A percentile compares a stretch with the other conserved stretches of the same genome.
These are phyloP conservation scores for Protobothrops mucrosquamatus DNA, from an alignment of 2,113 vertebrate genomes.

Conservation along the genomic window DNA sequence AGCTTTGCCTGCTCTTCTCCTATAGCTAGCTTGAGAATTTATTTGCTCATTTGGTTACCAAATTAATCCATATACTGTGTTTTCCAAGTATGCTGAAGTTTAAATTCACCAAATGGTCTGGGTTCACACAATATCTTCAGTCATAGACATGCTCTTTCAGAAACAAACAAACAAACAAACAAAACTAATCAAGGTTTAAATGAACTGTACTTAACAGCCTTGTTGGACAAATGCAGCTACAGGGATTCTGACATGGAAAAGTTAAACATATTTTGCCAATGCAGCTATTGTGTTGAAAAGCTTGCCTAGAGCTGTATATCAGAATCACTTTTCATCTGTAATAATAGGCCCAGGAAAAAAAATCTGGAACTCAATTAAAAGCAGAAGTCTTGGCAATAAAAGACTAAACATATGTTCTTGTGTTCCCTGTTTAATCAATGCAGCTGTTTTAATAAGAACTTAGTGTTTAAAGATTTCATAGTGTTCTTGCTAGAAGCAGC, in stretches of 20 bases:
- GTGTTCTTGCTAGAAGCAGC: background rate
- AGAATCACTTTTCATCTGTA: background rate
- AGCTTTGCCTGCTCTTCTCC: too few species aligned
- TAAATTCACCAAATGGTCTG: too few species aligned
- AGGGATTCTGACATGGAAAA: background rate
- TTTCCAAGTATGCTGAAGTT: too few species aligned
- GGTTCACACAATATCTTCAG: too few species aligned
- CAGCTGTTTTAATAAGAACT: background rate
- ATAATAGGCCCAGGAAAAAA: background rate
- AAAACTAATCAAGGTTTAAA: background rate
- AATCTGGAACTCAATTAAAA: background rate
- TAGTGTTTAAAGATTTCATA: background rate
- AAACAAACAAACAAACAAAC: background rate
- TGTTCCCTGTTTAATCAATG: background rate
- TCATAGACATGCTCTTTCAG: background rate
- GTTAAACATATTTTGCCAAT: background rate
- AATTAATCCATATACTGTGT: too few species aligned
- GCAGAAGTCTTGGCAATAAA: background rate
- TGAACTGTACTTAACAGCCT: background rate
- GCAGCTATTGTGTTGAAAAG: background rate
- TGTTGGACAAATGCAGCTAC: background rate
- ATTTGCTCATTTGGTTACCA: too few species aligned
- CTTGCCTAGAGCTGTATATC: background rate
- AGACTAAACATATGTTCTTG: background rate
- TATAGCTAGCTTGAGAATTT: too few species aligned